Evolutionary conservation across 2,888 invertebrate genomes (phyloP), one percentile per base, ranked within the genome.

Genomic region (Omphaloscelis lunosa): DNA sequence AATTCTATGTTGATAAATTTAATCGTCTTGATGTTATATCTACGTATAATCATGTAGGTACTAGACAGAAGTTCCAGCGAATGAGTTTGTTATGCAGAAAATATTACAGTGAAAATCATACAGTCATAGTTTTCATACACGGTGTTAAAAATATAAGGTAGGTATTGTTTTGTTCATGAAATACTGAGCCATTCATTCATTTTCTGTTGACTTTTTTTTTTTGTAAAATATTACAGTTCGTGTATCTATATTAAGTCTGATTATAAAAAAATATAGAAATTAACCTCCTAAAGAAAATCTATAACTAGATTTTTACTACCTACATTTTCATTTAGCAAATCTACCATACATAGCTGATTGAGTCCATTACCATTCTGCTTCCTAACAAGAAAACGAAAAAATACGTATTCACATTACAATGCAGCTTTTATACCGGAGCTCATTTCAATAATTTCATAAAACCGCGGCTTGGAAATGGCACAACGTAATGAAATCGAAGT

Each of bases 401-500:
- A 53, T 45, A 70, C 62, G 67, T 63, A 56, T 74, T 75, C 41
- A 70, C 51, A 82, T 77, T 87, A 87, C 87, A 86, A 79, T 85
- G 87, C 85, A 70, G 84, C 69, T 79, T 86, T 73, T 76, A 73
- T 73, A 69, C 27, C 4, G 70, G 66, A 75, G 71, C 63, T 72
- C 70, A 75, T 73, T 79, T 71, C 58, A 87, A 86, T 81, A 77
- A 72, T 84, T 79, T 79, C 75, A 74, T 82, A 82, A 78, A 77
- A 77, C 62, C 56, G 58, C 75, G 79, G 67, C 71, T 56, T 82
- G 71, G 53, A 71, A 80, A 79, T 61, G 79, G 68, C 53, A 68
- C 70, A 65, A 51, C 59, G 72, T 76, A 85, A 78, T 76, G 77
- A 74, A 77, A 74, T 85, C 75, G 74, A 70, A 75, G 72, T 72